A percentile compares a stretch with the other conserved stretches of the same genome.
phyloP scores from a whole-genome alignment of 2,797 vertebrate species.

The Acipenser transmontanus region DNA sequence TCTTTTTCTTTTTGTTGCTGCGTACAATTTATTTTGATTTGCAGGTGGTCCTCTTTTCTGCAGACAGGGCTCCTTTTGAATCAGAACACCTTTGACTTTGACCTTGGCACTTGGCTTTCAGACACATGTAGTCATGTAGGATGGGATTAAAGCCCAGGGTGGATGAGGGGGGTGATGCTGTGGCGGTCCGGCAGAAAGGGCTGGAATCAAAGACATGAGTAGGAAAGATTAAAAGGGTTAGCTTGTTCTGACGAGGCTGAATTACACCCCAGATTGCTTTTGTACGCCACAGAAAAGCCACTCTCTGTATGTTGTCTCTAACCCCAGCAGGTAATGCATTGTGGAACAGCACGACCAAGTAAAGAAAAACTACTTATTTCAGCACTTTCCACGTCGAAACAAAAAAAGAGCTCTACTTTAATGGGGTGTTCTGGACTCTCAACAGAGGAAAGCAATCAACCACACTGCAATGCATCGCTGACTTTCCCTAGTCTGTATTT shows the following conservation, averaged over 20 bases:
- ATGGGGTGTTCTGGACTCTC: conserved; percentile 10
- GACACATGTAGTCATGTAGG: conserved; percentile 38
- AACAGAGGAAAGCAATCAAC: conserved; percentile 9
- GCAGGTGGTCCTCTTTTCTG: conserved; percentile 56
- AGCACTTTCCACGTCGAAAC: conserved; percentile 38
- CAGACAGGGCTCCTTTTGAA: conserved; percentile 35
- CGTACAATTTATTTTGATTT: conserved; percentile 68
- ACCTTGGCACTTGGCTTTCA: conserved; percentile 49
- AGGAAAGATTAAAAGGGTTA: conserved; percentile 47
- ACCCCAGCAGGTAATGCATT: conserved; percentile 57
- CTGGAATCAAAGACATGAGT: conserved; percentile 44
- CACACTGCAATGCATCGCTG: conserved; percentile 6
- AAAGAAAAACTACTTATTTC: conserved; percentile 37
- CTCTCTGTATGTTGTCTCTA: conserved; percentile 37
- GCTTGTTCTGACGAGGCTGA: conserved; percentile 44
- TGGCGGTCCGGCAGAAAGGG: conserved; percentile 35
- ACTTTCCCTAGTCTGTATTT: not conserved
- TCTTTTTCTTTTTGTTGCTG: conserved; percentile 41
- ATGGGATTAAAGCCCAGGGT: conserved; percentile 39
- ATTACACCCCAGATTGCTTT: conserved; percentile 51
- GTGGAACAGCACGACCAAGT: conserved; percentile 38
- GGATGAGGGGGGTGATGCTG: conserved; percentile 25
- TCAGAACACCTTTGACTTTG: conserved; percentile 28
- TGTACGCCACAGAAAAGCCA: conserved; percentile 20
- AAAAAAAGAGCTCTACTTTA: conserved; percentile 10